These are phyloP conservation scores for Lepidurus packardi DNA, from an alignment of 1,140 invertebrate species.

Conservation along the genomic window DNA sequence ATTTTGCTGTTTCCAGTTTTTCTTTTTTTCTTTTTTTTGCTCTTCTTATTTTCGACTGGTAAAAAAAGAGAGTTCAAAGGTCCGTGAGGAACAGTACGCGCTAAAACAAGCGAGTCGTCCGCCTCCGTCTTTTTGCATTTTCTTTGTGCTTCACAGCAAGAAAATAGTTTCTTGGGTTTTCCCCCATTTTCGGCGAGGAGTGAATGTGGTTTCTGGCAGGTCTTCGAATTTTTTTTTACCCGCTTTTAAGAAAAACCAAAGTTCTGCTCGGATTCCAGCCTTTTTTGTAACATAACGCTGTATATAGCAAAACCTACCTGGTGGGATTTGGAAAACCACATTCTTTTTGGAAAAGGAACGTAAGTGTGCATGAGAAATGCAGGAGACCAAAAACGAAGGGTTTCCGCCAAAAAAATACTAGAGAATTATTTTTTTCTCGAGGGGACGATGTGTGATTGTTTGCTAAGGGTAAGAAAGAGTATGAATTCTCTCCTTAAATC, in stretches of 20 bases:
- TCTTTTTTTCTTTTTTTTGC: background rate
- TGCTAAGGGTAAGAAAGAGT: background rate
- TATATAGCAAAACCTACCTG: slow-evolving; percentile 22
- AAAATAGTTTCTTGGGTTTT: background rate
- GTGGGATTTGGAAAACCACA: background rate
- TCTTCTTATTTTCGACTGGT: background rate
- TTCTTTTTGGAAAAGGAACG: background rate
- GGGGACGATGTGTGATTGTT: background rate
- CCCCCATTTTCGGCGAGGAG: background rate
- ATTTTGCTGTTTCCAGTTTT: background rate
- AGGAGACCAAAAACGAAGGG: background rate
- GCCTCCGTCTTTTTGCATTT: slow-evolving; percentile 12
- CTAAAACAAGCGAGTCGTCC: background rate
- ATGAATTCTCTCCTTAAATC: background rate
- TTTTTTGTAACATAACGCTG: slow-evolving; percentile 17
- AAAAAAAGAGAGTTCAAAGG: background rate
- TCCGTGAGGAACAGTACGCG: background rate
- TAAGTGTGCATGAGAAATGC: slow-evolving; percentile 7
- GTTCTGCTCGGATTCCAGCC: slow-evolving; percentile 20
- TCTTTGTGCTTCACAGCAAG: background rate
- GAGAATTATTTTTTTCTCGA: slow-evolving; percentile 12
- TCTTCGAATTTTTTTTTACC: background rate
- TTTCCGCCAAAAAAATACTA: slow-evolving; percentile 17
- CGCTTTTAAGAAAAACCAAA: slow-evolving; percentile 14
- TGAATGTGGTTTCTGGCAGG: slow-evolving; percentile 11